Evolutionary conservation across 2,888 invertebrate species (phyloP), one percentile per base, ranked within the genome.

Genomic region (Panorpa germanica): DNA sequence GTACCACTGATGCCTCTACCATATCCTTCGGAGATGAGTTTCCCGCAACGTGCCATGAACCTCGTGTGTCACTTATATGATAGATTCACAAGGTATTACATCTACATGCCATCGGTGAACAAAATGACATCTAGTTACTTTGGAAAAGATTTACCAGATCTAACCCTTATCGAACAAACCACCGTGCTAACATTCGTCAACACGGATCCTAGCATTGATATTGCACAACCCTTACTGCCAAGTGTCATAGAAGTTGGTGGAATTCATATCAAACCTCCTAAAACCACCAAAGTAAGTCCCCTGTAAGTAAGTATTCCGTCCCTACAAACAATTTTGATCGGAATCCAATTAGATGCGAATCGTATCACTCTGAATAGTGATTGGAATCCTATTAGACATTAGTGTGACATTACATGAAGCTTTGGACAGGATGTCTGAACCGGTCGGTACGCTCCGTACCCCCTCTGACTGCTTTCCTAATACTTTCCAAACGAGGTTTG

Each of bases 151-250:
- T 14, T 23, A 9, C 22, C 30, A 5, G 4, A 7, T 10, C 7
- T 30, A 9, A 16, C 28, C 17, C 16, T 22, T 17, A 34, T 28
- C 25, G 28, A 29, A 27, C 24, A 25, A 13, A 16, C 7, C 10
- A 27, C 34, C 4, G 30, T 28, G 18, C 18, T 34, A 2, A 21
- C 27, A 8, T 18, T 34, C 8, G 24, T 30, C 17, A 34, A 34
- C 28, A 22, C 28, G 11, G 30, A 34, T 20, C 32, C 28, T 26
- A 16, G 25, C 8, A 25, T 34, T 28, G 34, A 34, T 28, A 25
- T 31, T 28, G 19, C 31, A n/a, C 24, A 18, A 4, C 11, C 24
- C 2, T 23, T 28, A 11, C 32, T 29, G 9, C 28, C 31, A 3
- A 34, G 32, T 25, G 31, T 34, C 4, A 22, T 32, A n/a, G 25